A percentile compares a stretch with the other conserved stretches of the same genome.
Evolutionary conservation across 2,797 vertebrate genomes (phyloP).

Genomic region (Neoniphon sammara): DNA sequence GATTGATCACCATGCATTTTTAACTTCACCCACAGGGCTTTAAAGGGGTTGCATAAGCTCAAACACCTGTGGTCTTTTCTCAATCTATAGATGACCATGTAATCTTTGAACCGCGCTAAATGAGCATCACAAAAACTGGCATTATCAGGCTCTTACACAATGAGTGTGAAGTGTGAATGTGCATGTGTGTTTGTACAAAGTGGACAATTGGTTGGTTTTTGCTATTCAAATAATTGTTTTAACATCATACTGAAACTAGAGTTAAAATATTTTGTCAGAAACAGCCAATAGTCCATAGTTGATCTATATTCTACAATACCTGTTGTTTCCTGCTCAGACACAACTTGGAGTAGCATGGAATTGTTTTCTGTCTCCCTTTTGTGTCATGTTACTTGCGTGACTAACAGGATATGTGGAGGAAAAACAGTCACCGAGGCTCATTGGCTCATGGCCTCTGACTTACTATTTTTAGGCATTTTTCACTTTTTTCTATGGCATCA

Average conservation of each 20-base stretch:
- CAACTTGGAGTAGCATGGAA: neutral
- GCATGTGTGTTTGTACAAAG: too few relatives aligned
- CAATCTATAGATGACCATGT: too few relatives aligned
- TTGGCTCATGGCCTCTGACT: constrained; percentile 61
- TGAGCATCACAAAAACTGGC: too few relatives aligned
- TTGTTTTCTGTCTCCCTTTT: constrained; percentile 10
- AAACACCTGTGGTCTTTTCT: too few relatives aligned
- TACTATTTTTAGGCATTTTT: constrained; percentile 76
- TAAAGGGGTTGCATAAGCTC: neutral
- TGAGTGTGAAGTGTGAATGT: neutral
- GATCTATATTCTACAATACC: neutral
- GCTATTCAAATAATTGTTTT: neutral
- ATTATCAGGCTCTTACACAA: too few relatives aligned
- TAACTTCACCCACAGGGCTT: neutral
- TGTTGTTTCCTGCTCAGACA: neutral
- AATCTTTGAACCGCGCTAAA: too few relatives aligned
- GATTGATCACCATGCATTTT: neutral
- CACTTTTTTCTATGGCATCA: constrained; percentile 51
- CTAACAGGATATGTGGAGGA: constrained; percentile 45
- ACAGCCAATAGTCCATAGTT: neutral
- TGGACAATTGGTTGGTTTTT: too few relatives aligned
- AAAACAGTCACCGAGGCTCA: constrained; percentile 54
- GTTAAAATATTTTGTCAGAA: neutral
- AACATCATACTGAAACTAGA: neutral
- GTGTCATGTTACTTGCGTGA: constrained; percentile 47